These are phyloP conservation scores for Hylomyscus alleni DNA, from an alignment of 2,797 vertebrate species.

Conservation along the genomic window DNA sequence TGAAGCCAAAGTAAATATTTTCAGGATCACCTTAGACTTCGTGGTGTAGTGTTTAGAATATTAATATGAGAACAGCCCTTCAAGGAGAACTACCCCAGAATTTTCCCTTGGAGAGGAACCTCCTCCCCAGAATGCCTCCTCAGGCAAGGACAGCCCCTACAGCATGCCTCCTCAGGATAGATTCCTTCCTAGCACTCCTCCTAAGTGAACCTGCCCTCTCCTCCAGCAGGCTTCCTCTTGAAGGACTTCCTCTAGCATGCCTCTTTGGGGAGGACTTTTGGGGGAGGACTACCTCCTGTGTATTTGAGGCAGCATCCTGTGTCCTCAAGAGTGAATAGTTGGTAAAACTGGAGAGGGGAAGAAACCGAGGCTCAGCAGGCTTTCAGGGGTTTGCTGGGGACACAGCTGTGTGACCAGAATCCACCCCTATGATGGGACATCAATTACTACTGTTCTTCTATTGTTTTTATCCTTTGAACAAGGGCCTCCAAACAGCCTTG, in stretches of 20 bases:
- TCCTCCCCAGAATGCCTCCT: background rate
- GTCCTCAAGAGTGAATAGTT: fast-evolving
- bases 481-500: fast-evolving
- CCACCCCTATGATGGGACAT: fast-evolving
- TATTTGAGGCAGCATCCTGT: fast-evolving
- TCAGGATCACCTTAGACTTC: background rate
- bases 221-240: background rate
- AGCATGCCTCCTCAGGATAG: background rate
- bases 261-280: background rate
- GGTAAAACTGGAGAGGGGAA: fast-evolving
- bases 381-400: background rate
- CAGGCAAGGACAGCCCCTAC: background rate
- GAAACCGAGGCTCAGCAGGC: fast-evolving
- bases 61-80: fast-evolving
- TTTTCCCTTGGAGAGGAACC: background rate
- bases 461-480: background rate
- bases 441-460: background rate
- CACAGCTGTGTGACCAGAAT: background rate
- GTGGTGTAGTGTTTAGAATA: background rate
- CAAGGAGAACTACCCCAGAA: fast-evolving
- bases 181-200: background rate
- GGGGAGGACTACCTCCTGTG: background rate
- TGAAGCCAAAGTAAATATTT: background rate
- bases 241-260: background rate
- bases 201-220: background rate